Evolutionary conservation across 2,113 vertebrate genomes (phyloP).

Genomic region (Labeo rohita): DNA sequence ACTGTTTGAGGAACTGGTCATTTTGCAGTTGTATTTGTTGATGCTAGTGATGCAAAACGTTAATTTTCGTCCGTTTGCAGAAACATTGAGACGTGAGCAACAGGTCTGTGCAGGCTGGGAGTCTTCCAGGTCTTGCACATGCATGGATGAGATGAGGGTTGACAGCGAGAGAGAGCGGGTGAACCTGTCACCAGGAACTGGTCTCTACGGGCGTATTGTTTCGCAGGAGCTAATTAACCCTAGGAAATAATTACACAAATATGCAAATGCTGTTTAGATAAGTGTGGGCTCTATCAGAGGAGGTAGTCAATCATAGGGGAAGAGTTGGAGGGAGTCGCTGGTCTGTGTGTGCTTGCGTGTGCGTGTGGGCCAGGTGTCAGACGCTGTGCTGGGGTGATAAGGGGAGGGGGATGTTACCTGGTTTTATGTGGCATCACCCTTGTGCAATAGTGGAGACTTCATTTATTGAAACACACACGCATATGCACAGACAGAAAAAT

Average conservation of each 20-base stretch:
- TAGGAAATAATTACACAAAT: constrained; percentile 98
- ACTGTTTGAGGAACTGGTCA: background rate
- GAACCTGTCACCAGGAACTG: constrained; percentile 88
- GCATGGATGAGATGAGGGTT: constrained; percentile 31
- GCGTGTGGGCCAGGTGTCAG: constrained; percentile 67
- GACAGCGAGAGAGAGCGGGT: constrained; percentile 56
- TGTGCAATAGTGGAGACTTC: constrained; percentile 42
- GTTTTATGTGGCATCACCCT: constrained; percentile 31
- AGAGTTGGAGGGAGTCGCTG: constrained; percentile 56
- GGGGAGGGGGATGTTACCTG: constrained; percentile 52
- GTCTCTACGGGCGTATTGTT: constrained; percentile 90
- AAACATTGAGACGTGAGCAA: constrained; percentile 6
- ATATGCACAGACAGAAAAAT: background rate
- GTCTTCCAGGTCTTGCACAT: constrained; percentile 80
- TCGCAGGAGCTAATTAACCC: constrained; percentile 98
- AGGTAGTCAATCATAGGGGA: constrained; percentile 89
- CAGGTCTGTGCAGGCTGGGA: constrained; percentile 67
- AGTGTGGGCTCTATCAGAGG: constrained; percentile 83
- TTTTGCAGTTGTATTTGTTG: background rate
- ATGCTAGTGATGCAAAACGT: background rate
- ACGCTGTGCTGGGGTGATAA: constrained; percentile 80
- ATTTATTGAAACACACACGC: constrained; percentile 30
- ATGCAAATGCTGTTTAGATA: constrained; percentile 98
- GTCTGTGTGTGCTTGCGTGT: constrained; percentile 33
- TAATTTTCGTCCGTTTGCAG: background rate